Base-by-base conservation (phyloP, 2,888 invertebrate genomes). In the Napeogenes sylphis region DNA sequence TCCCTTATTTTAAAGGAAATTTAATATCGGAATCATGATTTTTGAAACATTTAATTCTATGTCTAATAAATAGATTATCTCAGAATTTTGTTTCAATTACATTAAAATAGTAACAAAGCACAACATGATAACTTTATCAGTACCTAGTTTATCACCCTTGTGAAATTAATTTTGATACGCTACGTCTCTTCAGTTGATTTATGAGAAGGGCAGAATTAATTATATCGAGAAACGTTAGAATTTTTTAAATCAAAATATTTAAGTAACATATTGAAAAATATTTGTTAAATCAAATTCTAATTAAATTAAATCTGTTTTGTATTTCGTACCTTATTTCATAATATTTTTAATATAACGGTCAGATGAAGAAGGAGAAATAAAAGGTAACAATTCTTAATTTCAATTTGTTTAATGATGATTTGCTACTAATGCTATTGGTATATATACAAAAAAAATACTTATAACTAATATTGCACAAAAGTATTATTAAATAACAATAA, bases 381-480 rank as follows among this genome's bases (percentile, higher is more conserved):
- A 62, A 61, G 38, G 59, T 55, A 57, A 46, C n/a, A 47, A 55
- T 35, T 12, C 62, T 59, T 61, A 55, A 64, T 61, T 63, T 69
- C 68, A 63, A 63, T 60, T 65, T 62, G 58, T 70, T 70, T 70
- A 70, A 70, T 69, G 61, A 59, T 59, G 58, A 64, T 63, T 61
- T 59, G 47, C 71, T 62, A 75, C 82, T 85, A 79, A 69, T 76
- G 74, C 72, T 67, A 69, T 38, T 47, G 4, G 2, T 51, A 73
- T 88, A 90, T 90, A 83, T 90, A 90, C 90, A 90, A 80, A 85
- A 84, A 82, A 78, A 86, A 83, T 79, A 80, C 81, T 83, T 89
- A 86, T 78, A 76, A 70, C 78, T 89, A 90, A 84, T 90, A 90
- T 90, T 90, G 90, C 90, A 90, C 90, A 79, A 76, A 80, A 68